A percentile compares a stretch with the other conserved stretches of the same genome.
Evolutionary conservation across 1,140 invertebrate genomes (phyloP).

Genomic region (Coenobita brevimanus): DNA sequence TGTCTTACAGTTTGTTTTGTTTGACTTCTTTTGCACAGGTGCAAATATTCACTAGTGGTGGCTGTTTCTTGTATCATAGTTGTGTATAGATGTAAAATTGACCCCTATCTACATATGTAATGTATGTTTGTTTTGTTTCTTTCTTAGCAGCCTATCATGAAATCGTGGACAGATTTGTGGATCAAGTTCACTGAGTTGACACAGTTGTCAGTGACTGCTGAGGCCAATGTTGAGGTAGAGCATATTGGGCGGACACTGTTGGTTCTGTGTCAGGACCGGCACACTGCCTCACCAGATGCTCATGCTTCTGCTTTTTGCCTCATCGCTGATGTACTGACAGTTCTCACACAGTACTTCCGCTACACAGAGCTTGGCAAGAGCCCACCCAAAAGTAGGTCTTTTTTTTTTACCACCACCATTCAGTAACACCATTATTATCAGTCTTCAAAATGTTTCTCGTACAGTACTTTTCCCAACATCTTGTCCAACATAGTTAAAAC

Average conservation of each 20-base stretch:
- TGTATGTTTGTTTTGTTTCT: too few relatives aligned
- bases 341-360: conserved; percentile 26
- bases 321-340: conserved; percentile 27
- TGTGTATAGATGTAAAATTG: too few relatives aligned
- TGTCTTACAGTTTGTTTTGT: not conserved
- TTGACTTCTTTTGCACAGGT: too few relatives aligned
- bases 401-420: too few relatives aligned
- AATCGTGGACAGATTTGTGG: conserved; percentile 49
- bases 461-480: too few relatives aligned
- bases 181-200: conserved; percentile 42
- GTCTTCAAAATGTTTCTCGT: too few relatives aligned
- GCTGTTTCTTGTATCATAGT: too few relatives aligned
- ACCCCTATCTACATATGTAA: too few relatives aligned
- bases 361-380: conserved; percentile 48
- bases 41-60: too few relatives aligned
- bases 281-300: conserved; percentile 30
- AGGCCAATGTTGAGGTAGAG: conserved; percentile 60
- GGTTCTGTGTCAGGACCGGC: conserved; percentile 4
- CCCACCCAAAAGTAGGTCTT: conserved; percentile 42
- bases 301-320: conserved; percentile 10
- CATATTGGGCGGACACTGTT: conserved; percentile 34
- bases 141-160: conserved; percentile 57
- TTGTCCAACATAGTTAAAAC: too few relatives aligned
- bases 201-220: conserved; percentile 37
- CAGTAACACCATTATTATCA: too few relatives aligned